Conservation (phyloP, 2,113 vertebrate species). For the Caretta caretta region DNA sequence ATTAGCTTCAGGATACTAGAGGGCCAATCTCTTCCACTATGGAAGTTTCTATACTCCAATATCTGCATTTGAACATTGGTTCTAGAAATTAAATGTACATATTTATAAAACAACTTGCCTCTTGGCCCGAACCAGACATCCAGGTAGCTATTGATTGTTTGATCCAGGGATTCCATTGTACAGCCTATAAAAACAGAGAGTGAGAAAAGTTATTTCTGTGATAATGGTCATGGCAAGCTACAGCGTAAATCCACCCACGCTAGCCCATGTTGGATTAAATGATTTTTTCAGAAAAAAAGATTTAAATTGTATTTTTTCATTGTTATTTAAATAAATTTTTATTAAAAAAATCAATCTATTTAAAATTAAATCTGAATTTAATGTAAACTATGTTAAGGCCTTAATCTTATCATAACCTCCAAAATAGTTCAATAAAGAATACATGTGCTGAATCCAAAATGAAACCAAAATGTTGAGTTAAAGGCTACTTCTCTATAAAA, state of each 20-base stretch:
- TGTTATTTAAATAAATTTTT: not conserved
- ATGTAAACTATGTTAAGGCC: not conserved
- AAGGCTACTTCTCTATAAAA: not conserved
- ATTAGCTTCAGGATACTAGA: not conserved
- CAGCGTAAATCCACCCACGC: not conserved
- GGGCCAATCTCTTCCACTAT: not conserved
- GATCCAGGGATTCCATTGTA: slow-evolving; percentile 92
- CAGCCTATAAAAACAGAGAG: slow-evolving; percentile 75
- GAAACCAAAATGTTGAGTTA: not conserved
- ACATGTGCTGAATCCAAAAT: not conserved
- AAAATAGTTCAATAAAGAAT: not conserved
- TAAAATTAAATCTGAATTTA: not conserved
- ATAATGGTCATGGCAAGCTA: not conserved
- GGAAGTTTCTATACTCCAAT: not conserved
- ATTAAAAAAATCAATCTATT: not conserved
- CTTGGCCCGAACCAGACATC: slow-evolving; percentile 93
- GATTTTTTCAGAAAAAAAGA: not conserved
- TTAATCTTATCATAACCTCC: no score
- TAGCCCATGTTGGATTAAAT: not conserved
- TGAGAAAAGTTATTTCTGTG: slow-evolving; percentile 43
- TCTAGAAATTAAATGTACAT: not conserved
- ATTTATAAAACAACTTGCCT: slow-evolving; percentile 82
- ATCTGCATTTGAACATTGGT: not conserved
- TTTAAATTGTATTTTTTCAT: not conserved
- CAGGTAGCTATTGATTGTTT: slow-evolving; percentile 89